These are phyloP conservation scores for Sitophilus oryzae DNA, from an alignment of 1,140 invertebrate species.

Conservation along the genomic window DNA sequence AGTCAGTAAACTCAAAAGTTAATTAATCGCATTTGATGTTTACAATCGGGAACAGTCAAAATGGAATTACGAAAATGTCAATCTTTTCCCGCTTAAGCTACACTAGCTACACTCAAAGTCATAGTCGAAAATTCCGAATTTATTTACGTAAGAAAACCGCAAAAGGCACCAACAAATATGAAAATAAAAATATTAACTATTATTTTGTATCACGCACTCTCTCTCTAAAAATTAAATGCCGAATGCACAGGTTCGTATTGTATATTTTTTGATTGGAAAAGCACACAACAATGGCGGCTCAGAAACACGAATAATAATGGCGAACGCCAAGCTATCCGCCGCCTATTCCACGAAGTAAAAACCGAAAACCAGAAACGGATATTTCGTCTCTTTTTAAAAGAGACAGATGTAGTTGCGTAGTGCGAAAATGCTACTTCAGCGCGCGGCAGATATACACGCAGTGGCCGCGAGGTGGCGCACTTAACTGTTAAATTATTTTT, in stretches of 20 bases:
- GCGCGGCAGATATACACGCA: too few relatives aligned
- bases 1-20: conserved; percentile 4
- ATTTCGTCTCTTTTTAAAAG: too few relatives aligned
- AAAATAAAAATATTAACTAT: background rate
- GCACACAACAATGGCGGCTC: background rate
- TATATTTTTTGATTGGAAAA: background rate
- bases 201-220: background rate
- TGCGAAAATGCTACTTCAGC: too few relatives aligned
- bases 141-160: too few relatives aligned
- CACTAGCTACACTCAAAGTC: background rate
- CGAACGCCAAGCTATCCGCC: background rate
- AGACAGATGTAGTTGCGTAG: too few relatives aligned
- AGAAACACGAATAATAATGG: background rate
- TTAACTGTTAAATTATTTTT: too few relatives aligned
- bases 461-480: too few relatives aligned
- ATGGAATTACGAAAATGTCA: conserved; percentile 9
- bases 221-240: background rate
- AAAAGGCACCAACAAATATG: too few relatives aligned
- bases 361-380: background rate
- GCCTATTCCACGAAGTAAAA: background rate
- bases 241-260: conserved; percentile 7
- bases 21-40: conserved; percentile 2
- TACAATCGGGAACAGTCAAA: conserved; percentile 12
- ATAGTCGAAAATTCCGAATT: background rate
- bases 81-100: conserved; percentile 1